Base-by-base conservation (phyloP, 2,888 invertebrate genomes). In the Drosophila setosimentum region DNA sequence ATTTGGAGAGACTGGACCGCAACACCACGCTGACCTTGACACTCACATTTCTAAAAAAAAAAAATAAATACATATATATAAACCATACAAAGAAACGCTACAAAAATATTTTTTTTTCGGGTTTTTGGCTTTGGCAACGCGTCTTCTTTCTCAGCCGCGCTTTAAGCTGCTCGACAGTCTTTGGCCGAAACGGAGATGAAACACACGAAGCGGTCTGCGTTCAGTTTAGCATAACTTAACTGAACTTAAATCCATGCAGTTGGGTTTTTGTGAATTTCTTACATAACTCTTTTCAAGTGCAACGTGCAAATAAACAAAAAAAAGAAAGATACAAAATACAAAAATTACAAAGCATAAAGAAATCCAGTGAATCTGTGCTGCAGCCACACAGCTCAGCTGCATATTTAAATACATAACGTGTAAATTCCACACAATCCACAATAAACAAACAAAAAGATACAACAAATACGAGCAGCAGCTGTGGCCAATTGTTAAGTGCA, bases 71-170 rank as follows among this genome's bases (percentile, higher is more conserved):
- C 58, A 50, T 60, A 45, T 45, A 60, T 70, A 59, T 63, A 72
- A 21, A 21, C 21, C 29, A 70, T 49, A 61, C 45, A 72, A 61
- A 70, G 70, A 65, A 69, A 59, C 55, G 61, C 72, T 67, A 57
- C 65, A 58, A 69, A 58, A 65, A n/a, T 18, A 45, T 51, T 49
- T 54, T 63, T 53, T 71, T 76, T 76, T 51, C 45, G 68, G 64
- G 45, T 55, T 78, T 80, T 64, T 68, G 59, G 81, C 77, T 76
- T 76, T 65, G 77, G 68, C 77, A 83, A 75, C 90, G 91, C 89
- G 91, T 92, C 91, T 91, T 91, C 92, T 91, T 92, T 82, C 89
- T 90, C 87, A 91, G 91, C 81, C 81, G 75, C 86, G 83, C 71
- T 83, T 85, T 73, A 71, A 83, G 65, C 73, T 68, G 75, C 68